phyloP scores from a whole-genome alignment of 2,797 vertebrate species.

The Xenopus petersii region DNA sequence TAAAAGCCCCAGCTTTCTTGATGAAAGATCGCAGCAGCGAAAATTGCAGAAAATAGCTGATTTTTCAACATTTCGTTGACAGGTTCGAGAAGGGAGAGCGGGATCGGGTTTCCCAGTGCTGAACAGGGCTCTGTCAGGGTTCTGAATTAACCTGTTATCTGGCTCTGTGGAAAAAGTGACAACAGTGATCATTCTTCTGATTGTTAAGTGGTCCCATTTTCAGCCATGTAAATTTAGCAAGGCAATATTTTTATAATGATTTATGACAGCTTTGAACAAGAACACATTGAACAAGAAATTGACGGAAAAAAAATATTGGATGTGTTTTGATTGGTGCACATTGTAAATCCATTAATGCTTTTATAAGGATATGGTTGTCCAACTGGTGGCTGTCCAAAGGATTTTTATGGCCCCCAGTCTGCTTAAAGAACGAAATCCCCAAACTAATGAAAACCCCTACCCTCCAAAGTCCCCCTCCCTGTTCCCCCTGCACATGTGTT shows the following conservation, averaged over 20 bases:
- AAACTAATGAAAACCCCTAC: no score
- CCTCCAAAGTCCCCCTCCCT: no score
- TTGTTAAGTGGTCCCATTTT: conserved; percentile 72
- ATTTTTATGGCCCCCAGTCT: no score
- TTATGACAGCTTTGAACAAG: no score
- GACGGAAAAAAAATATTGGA: background rate
- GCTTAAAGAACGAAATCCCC: no score
- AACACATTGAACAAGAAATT: background rate
- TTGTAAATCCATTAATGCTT: no score
- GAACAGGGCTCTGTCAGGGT: conserved; percentile 77
- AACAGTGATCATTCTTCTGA: conserved; percentile 93
- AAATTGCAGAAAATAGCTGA: conserved; percentile 95
- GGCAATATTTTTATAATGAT: no score
- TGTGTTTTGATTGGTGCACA: no score
- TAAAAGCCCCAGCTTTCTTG: background rate
- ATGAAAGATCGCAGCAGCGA: conserved; percentile 15
- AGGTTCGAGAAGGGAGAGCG: conserved; percentile 71
- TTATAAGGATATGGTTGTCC: no score
- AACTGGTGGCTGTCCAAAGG: no score
- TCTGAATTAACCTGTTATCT: conserved; percentile 86
- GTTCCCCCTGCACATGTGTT: no score
- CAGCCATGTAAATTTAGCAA: background rate
- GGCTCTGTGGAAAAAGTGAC: conserved; percentile 76
- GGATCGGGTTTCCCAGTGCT: conserved; percentile 70
- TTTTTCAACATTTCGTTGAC: conserved; percentile 95